Base-by-base conservation (phyloP, 1,140 invertebrate genomes). In the Dryas iulia region DNA sequence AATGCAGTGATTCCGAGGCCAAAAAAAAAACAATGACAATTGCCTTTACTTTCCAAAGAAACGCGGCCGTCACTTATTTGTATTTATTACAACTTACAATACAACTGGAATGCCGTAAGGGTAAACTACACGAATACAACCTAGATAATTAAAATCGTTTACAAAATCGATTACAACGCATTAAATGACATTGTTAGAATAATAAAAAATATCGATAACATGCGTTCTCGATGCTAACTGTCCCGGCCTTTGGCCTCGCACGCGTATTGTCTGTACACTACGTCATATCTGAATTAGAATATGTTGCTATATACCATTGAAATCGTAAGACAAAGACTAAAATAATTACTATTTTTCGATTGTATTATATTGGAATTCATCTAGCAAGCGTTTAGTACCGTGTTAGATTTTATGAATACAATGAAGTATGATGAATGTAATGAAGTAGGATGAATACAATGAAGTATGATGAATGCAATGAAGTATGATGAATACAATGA, bases 211-310 rank as follows among this genome's bases (percentile, higher is more conserved):
- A 47, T 47, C 39, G 39, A 21, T 18, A 47, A 21, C 39, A 47
- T 47, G 10, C 0, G 2, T 3, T 10, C n/a, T 18, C 18, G 8
- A 47, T 47, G 18, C 33, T 21, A 47, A 10, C 39, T 56, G 30
- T 18, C 18, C 53, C 47, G 62, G 62, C 62, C 62, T 57, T 35
- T 71, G 69, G 31, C 54, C 59, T 59, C 23, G 31, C 18, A 24
- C n/a, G 23, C 14, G 14, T 21, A 14, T 18, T 10, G 6, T 8
- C 14, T 8, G 2, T 1, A 47, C 39, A 47, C 39, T 47, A 47
- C 39, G 39, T 47, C 18, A 47, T 1, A 4, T 21, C 39, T n/a
- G 39, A 47, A 21, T 47, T 18, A 47, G 39, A 47, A 47, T 47
- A 21, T 47, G 39, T 18, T 39, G n/a, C 14, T n/a, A 14, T 39